Evolutionary conservation across 2,797 vertebrate species (phyloP), one percentile per base, ranked within the genome.

Genomic region (Labeo calbasu): DNA sequence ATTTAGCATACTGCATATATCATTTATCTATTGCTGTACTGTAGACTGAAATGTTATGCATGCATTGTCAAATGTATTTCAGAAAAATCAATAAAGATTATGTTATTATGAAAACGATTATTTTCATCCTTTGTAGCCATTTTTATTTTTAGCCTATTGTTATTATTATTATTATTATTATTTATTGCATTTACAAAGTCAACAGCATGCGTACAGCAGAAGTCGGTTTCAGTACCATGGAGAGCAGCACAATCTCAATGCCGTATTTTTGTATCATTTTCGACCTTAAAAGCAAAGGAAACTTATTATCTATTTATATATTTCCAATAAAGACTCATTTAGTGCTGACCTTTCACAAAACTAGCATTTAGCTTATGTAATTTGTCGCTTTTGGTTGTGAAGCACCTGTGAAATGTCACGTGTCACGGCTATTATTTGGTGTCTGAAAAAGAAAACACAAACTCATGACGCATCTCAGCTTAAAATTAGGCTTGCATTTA

Each of bases 391-490:
- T 12, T 79, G 36, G 15, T 15, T 81, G 21, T 36, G n/a, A 43
- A 48, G 36, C 61, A 4, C 79, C 70, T 21, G 69, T 57, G 23
- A 73, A 68, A 71, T n/a, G 51, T 55, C 73, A 65, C 32, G 43
- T 61, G 72, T 43, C 36, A 43, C 65, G 1, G 50, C n/a, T 71
- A 32, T 51, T 68, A 71, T 84, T 83, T 85, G 46, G 10, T 66
- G 65, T 32, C 68, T 32, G 50, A 55, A 57, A 73, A 79, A 48
- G 21, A n/a, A 66, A 84, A 46, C 57, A 23, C n/a, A 57, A 70
- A 19, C 32, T 61, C 23, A 51, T 95, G 94, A 95, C 93, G 94
- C 91, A 93, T 57, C 84, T 48, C 48, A 50, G 70, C 25, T 72
- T 78, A 40, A 87, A 77, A 53, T 48, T 79, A 85, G 66, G 87